A percentile compares a stretch with the other conserved stretches of the same genome.
phyloP scores from a whole-genome alignment of 2,797 vertebrate species.

The Rhinophrynus dorsalis region DNA sequence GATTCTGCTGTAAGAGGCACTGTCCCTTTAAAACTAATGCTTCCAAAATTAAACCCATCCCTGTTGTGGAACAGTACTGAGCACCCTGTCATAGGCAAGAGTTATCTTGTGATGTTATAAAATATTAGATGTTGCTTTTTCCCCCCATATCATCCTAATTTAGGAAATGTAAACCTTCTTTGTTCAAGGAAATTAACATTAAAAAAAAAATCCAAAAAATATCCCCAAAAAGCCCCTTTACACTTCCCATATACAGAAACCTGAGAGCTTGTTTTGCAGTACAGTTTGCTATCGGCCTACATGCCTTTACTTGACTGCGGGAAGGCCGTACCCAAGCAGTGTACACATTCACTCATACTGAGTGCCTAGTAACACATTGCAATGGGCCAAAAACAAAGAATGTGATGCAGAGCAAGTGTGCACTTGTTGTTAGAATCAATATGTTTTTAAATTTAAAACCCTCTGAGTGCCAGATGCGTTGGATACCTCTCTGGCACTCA shows the following conservation, averaged over 20 bases:
- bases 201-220: too few relatives aligned
- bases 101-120: too few relatives aligned
- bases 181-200: background rate
- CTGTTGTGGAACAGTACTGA: too few relatives aligned
- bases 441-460: background rate
- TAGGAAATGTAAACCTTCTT: too few relatives aligned
- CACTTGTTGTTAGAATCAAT: conserved; percentile 11
- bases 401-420: background rate
- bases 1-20: too few relatives aligned
- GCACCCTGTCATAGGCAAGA: too few relatives aligned
- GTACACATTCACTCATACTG: fast-evolving
- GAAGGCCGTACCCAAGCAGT: background rate
- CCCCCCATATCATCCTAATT: too few relatives aligned
- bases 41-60: too few relatives aligned
- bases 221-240: background rate
- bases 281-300: background rate
- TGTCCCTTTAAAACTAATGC: too few relatives aligned
- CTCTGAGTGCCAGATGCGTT: too few relatives aligned
- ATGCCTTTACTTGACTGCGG: conserved; percentile 28
- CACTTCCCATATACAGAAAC: background rate
- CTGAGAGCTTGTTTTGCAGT: background rate
- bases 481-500: too few relatives aligned
- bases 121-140: too few relatives aligned
- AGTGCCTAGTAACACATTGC: background rate
- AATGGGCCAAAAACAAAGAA: conserved; percentile 1